These are phyloP conservation scores for Chunga burmeisteri DNA, from an alignment of 2,113 vertebrate species.

Conservation along the genomic window DNA sequence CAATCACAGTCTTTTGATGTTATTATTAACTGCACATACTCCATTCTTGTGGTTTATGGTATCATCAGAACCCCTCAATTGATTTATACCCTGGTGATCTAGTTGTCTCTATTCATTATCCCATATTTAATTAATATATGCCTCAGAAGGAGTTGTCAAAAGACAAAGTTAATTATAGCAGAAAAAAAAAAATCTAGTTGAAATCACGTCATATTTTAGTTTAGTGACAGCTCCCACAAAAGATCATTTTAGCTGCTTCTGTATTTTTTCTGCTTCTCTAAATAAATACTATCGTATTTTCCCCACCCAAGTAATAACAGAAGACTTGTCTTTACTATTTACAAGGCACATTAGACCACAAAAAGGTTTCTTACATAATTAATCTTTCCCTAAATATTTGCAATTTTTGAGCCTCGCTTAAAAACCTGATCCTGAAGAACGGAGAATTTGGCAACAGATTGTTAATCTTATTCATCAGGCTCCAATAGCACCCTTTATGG, in stretches of 20 bases:
- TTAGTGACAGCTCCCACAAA: conserved; percentile 12
- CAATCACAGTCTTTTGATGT: conserved; percentile 66
- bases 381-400: neutral
- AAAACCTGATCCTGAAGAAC: neutral
- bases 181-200: neutral
- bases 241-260: neutral
- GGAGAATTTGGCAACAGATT: neutral
- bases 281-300: conserved; percentile 9
- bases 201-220: conserved; percentile 46
- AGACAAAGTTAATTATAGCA: conserved; percentile 69
- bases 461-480: neutral
- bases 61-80: conserved; percentile 69
- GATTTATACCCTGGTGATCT: conserved; percentile 70
- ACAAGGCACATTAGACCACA: neutral
- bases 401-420: neutral
- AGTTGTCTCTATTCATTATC: conserved; percentile 69
- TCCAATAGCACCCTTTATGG: neutral
- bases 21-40: conserved; percentile 68
- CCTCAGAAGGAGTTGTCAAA: conserved; percentile 70
- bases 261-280: neutral
- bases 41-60: conserved; percentile 65
- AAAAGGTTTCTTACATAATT: neutral
- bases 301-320: neutral
- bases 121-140: conserved; percentile 69
- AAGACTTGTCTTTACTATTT: neutral